These are phyloP conservation scores for Sylvilagus floridanus DNA, from an alignment of 2,797 vertebrate genomes.

Conservation along the genomic window DNA sequence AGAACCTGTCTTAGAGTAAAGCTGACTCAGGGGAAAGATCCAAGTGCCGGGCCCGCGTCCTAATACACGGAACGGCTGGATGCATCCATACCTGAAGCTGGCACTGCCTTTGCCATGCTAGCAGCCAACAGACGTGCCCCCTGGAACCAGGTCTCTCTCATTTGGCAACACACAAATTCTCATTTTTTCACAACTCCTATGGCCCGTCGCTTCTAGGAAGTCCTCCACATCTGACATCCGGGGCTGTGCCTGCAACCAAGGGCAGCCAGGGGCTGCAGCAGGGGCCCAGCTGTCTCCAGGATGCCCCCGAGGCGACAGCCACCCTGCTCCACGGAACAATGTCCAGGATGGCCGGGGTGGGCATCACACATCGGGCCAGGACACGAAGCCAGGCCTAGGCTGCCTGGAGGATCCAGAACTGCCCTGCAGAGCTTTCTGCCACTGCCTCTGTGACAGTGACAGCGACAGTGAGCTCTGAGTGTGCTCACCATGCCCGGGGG, in stretches of 20 bases:
- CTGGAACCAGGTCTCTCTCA: not conserved
- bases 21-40: not conserved
- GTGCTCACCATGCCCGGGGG: too few relatives aligned
- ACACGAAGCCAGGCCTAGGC: not conserved
- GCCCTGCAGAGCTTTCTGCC: not conserved
- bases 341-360: not conserved
- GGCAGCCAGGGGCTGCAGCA: not conserved
- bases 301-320: not conserved
- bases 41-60: not conserved
- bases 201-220: conserved; percentile 12
- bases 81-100: not conserved
- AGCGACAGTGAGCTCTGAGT: not conserved
- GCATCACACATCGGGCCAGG: too few relatives aligned
- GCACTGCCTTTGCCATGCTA: not conserved
- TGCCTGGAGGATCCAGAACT: not conserved
- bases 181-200: not conserved
- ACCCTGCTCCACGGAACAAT: not conserved
- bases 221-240: not conserved
- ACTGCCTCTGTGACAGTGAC: not conserved
- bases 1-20: not conserved
- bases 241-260: too few relatives aligned
- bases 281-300: not conserved
- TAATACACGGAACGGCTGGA: not conserved
- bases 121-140: not conserved
- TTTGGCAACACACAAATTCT: conserved; percentile 15